Conservation (phyloP, 2,113 vertebrate species). For the Toxotes chatareus region DNA sequence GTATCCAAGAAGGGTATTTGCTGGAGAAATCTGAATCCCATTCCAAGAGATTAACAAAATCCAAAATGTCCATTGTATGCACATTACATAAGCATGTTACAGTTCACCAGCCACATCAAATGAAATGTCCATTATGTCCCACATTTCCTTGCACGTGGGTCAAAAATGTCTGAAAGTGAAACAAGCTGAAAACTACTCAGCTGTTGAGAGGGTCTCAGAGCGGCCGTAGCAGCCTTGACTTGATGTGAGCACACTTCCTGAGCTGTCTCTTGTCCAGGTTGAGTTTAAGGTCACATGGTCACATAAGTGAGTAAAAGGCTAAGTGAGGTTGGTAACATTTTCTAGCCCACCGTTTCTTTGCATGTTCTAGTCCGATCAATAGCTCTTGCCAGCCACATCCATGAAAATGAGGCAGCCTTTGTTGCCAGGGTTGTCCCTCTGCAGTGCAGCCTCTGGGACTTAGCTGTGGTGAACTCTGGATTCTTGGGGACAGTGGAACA, state of each 20-base stretch:
- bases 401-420: constrained; percentile 73
- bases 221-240: constrained; percentile 22
- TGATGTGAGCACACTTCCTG: constrained; percentile 19
- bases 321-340: constrained; percentile 28
- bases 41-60: constrained; percentile 36
- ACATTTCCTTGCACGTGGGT: constrained; percentile 21
- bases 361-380: constrained; percentile 72
- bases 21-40: constrained; percentile 24
- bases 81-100: neutral
- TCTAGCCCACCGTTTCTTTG: constrained; percentile 58
- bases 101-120: constrained; percentile 31
- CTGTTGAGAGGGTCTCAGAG: constrained; percentile 18
- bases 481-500: constrained; percentile 79
- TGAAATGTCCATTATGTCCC: constrained; percentile 24
- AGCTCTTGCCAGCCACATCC: constrained; percentile 76
- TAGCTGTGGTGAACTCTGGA: constrained; percentile 77
- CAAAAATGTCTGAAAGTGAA: constrained; percentile 21
- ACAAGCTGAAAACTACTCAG: neutral
- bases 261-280: neutral
- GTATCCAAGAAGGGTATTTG: constrained; percentile 27
- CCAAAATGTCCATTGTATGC: constrained; percentile 45
- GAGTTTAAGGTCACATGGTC: neutral
- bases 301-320: neutral
- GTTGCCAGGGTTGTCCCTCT: constrained; percentile 82
- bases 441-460: constrained; percentile 72